A percentile compares a stretch with the other conserved stretches of the same genome.
Evolutionary conservation across 2,888 invertebrate genomes (phyloP).

Genomic region (Drosophila villosipedis): DNA sequence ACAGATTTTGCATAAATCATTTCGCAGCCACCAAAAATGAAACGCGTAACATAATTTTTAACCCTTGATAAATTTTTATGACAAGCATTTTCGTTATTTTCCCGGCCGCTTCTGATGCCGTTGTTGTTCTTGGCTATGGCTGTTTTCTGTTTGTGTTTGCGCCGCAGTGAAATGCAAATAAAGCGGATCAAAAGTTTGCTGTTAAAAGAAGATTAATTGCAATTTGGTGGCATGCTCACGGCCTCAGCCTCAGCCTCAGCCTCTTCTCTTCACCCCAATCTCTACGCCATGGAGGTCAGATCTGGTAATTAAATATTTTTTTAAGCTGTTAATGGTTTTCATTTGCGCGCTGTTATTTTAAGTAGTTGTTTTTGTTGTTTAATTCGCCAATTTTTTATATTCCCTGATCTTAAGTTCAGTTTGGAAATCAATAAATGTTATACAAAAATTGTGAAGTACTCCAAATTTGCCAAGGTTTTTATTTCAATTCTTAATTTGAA

Average conservation of each 20-base stretch:
- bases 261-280: conserved; percentile 18
- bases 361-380: conserved; percentile 68
- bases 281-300: conserved; percentile 14
- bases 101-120: conserved; percentile 26
- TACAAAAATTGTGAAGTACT: conserved; percentile 15
- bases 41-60: conserved; percentile 81
- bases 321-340: conserved; percentile 80
- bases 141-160: conserved; percentile 62
- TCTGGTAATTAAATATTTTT: conserved; percentile 80
- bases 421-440: conserved; percentile 45
- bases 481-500: conserved; percentile 46
- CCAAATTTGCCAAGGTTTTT: conserved; percentile 26
- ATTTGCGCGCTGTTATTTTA: conserved; percentile 73
- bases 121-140: conserved; percentile 23
- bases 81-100: conserved; percentile 78
- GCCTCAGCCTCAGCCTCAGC: conserved; percentile 18
- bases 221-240: conserved; percentile 75
- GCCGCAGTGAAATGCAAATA: conserved; percentile 80
- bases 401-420: conserved; percentile 1
- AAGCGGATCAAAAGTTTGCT: conserved; percentile 80
- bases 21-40: conserved; percentile 78
- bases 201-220: conserved; percentile 80
- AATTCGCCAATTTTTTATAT: conserved; percentile 29
- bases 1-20: conserved; percentile 80
- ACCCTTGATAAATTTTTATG: conserved; percentile 81